A percentile compares a stretch with the other conserved stretches of the same genome.
These are phyloP conservation scores for Semicossyphus pulcher DNA, from an alignment of 2,113 vertebrate species.

Conservation along the genomic window DNA sequence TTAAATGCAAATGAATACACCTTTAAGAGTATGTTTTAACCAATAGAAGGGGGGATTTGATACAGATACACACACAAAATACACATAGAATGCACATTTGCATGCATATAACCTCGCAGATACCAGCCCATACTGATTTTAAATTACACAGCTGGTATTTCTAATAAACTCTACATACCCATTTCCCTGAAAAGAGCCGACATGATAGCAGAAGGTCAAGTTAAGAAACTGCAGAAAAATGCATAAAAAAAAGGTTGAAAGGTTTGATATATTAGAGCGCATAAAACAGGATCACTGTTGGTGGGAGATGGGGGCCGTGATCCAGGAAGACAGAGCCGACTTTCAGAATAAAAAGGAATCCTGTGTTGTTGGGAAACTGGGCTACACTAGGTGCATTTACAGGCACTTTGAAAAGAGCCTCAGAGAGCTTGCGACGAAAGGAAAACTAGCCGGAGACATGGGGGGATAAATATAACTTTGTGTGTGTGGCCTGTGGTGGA, in stretches of 20 bases:
- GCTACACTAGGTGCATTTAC: conserved; percentile 67
- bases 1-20: too few species aligned
- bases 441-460: conserved; percentile 64
- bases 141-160: background rate
- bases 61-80: too few species aligned
- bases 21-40: too few species aligned
- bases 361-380: conserved; percentile 41
- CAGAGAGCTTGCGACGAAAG: conserved; percentile 55
- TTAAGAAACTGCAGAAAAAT: background rate
- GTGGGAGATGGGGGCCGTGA: background rate
- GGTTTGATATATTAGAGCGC: conserved; percentile 31
- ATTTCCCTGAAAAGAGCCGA: background rate
- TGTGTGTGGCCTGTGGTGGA: conserved; percentile 67
- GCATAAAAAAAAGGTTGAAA: background rate
- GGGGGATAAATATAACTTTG: conserved; percentile 53
- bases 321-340: conserved; percentile 26
- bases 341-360: conserved; percentile 53
- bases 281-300: conserved; percentile 13
- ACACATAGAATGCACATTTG: background rate
- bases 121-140: background rate
- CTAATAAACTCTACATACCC: background rate
- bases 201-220: background rate
- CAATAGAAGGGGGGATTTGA: too few species aligned
- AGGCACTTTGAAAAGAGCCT: conserved; percentile 69
- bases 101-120: background rate